Conservation (phyloP, 2,797 vertebrate genomes). For the Taeniopygia guttata region DNA sequence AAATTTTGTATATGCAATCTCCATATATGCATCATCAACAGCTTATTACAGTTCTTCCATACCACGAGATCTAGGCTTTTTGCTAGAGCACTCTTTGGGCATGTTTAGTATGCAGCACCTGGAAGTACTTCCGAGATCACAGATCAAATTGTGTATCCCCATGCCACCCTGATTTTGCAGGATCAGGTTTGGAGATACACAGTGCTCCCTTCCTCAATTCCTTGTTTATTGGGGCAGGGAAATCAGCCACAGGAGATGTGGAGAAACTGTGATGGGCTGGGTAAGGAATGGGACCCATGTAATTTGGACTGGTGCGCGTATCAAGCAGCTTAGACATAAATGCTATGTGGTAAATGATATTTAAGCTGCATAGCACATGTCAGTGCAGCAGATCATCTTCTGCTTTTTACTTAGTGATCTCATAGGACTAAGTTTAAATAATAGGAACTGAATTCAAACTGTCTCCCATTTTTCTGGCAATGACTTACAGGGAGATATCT, state of each 20-base stretch:
- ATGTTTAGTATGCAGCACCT: slow-evolving; percentile 63
- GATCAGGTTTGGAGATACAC: not conserved
- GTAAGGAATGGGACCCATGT: not conserved
- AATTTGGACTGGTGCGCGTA: accelerated
- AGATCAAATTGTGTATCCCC: not conserved
- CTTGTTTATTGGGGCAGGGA: not conserved
- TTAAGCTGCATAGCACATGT: not conserved
- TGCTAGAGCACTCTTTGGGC: slow-evolving; percentile 49
- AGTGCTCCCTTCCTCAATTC: not conserved
- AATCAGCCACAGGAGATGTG: not conserved
- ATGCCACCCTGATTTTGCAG: not conserved
- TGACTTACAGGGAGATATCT: not conserved
- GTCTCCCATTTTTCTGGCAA: not conserved
- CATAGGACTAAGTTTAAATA: not conserved
- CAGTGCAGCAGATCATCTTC: not conserved
- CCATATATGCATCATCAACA: slow-evolving; percentile 63
- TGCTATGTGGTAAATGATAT: not conserved
- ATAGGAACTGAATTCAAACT: not conserved
- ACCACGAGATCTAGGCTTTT: slow-evolving; percentile 43
- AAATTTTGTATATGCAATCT: slow-evolving; percentile 62
- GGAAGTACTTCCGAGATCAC: slow-evolving; percentile 55
- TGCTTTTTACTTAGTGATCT: not conserved
- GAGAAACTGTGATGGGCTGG: not conserved
- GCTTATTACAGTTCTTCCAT: slow-evolving; percentile 60
- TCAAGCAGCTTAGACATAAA: not conserved